Base-by-base conservation (phyloP, 2,113 vertebrate species). In the Bucco capensis region DNA sequence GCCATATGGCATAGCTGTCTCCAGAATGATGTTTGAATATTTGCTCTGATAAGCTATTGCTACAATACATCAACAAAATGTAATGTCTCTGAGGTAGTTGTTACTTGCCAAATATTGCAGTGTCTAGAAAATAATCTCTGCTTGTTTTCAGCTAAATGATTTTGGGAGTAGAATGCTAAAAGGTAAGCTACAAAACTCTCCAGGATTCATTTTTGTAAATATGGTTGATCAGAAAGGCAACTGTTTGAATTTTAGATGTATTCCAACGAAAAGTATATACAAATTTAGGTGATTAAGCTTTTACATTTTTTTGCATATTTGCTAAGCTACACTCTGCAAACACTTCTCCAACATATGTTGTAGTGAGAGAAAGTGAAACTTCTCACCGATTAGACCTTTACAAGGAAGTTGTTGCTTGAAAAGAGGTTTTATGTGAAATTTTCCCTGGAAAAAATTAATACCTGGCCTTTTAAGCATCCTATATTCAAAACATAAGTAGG, bases 61-160 rank as follows among this genome's bases (percentile, higher is more conserved):
- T 78, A n/a, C 54, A 81, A 80, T 88, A 62, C 14, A 78, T 83
- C 79, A 93, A 81, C 19, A 57, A 92, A 94, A 92, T 51, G 23
- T 37, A 67, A 9, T 85, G 90, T 83, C 69, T 80, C 61, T 66
- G 65, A 86, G 33, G 38, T 35, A 28, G 31, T 6, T 86, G 67
- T 56, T 85, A 42, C 83, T 73, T 0, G 3, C n/a, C 37, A 62
- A 88, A 83, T 74, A 37, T 31, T 47, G 47, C 46, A 58, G 49
- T n/a, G n/a, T 37, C 42, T 60, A 53, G 54, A 58, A 87, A 78
- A 53, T 51, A 44, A 91, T 53, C 50, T 56, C 42, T 75, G 33
- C 27, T 73, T 81, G n/a, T 56, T 77, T 84, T 80, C 44, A 56
- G 35, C 25, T 82, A 44, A 67, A 69, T 76, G 35, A 37, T 79